These are phyloP conservation scores for Doryteuthis pealeii DNA, from an alignment of 1,140 invertebrate species.

Conservation along the genomic window DNA sequence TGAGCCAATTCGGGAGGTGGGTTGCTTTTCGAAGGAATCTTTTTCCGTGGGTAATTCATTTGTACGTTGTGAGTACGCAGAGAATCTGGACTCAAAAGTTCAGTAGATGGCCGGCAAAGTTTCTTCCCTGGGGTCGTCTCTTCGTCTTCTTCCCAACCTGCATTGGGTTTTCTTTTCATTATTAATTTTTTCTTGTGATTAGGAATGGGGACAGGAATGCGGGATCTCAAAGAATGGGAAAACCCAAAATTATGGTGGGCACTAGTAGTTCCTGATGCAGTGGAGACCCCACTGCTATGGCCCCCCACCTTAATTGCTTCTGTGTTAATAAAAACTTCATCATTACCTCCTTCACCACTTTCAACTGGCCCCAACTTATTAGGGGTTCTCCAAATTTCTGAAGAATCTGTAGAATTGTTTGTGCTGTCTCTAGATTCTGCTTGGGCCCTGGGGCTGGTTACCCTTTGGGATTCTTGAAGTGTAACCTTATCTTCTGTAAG, in stretches of 20 bases:
- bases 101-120: background rate
- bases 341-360: background rate
- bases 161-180: background rate
- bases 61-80: background rate
- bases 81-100: background rate
- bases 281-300: background rate
- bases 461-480: background rate
- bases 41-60: constrained; percentile 28
- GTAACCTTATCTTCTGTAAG: background rate
- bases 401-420: background rate
- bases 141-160: background rate
- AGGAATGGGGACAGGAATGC: background rate
- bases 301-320: background rate
- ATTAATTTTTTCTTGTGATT: background rate
- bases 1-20: constrained; percentile 76
- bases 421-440: background rate
- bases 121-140: constrained; percentile 3
- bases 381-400: background rate
- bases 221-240: background rate
- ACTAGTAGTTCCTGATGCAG: background rate
- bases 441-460: background rate
- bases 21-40: constrained; percentile 77
- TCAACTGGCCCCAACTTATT: background rate
- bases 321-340: background rate
- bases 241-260: background rate